Evolutionary conservation across 2,797 vertebrate genomes (phyloP), one percentile per base, ranked within the genome.

Genomic region (Falco biarmicus): DNA sequence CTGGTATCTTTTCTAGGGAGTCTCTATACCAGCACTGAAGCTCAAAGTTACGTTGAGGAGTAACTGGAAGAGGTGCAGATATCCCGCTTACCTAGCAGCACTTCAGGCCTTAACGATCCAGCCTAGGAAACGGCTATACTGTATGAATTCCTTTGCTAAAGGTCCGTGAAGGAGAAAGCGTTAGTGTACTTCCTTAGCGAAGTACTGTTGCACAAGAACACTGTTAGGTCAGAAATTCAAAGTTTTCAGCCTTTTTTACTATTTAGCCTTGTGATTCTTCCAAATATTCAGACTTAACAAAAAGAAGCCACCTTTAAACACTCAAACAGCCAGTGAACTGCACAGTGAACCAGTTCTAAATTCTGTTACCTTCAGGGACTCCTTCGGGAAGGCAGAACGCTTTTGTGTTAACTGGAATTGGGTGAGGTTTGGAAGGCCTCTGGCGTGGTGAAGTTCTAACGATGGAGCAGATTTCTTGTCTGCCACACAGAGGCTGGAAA

Each of bases 381-480:
- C 92, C 71, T 95, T 93, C 20, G n/a, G 96, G 93, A 88, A 50
- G 12, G 41, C 26, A 15, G 24, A 92, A 85, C 4, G 9, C 50
- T 76, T 69, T 87, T 31, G 76, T 66, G 15, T 57, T 86, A 63
- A 68, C 43, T 61, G 57, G 88, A 71, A 53, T 17, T 29, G 4
- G 70, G 60, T 47, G 91, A 65, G 5, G 57, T 92, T 28, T 86
- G 34, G 87, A 9, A 77, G 64, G 18, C 80, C 80, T 97, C 34
- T 3, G 87, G 47, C 22, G 34, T 10, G 98, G 98, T 34, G 98
- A 98, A 53, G 95, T 26, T 84, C 94, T 97, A 83, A 98, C 74
- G 41, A 98, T 98, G 89, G 84, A 98, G 95, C 98, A 98, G 69
- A 97, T 95, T 79, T 97, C 96, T 87, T 31, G n/a, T 75, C 34